Conservation (phyloP, 2,888 invertebrate genomes). For the Campoletis raptor region DNA sequence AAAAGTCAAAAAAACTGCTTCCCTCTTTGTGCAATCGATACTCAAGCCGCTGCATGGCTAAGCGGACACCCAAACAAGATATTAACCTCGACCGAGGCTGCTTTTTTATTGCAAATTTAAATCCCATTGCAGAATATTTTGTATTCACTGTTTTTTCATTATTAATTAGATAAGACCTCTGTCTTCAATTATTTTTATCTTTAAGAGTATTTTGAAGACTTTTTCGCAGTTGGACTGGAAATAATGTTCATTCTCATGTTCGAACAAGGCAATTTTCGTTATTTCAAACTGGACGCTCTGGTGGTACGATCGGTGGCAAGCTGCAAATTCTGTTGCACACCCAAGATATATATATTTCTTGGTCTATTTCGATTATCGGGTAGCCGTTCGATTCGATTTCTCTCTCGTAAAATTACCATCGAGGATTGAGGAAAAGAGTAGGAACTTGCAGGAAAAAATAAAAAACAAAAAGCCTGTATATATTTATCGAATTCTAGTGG, state of each 20-base stretch:
- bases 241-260: neutral
- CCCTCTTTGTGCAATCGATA: too few species aligned
- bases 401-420: conserved; percentile 41
- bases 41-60: too few species aligned
- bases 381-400: conserved; percentile 35
- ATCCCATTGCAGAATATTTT: too few species aligned
- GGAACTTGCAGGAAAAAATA: neutral
- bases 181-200: neutral
- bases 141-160: neutral
- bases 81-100: too few species aligned
- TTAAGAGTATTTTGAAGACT: neutral
- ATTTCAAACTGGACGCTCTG: neutral
- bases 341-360: neutral
- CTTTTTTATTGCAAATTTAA: too few species aligned
- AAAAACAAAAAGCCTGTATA: neutral
- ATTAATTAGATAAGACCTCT: too few species aligned
- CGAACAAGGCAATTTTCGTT: neutral
- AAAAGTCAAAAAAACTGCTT: too few species aligned
- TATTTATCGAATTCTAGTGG: conserved; percentile 41
- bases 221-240: neutral
- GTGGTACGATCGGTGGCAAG: neutral
- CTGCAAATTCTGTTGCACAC: neutral
- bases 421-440: neutral
- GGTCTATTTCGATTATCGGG: conserved; percentile 24
- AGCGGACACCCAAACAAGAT: too few species aligned